A percentile compares a stretch with the other conserved stretches of the same genome.
Evolutionary conservation across 2,888 invertebrate genomes (phyloP).

Genomic region (Hyles lineata): DNA sequence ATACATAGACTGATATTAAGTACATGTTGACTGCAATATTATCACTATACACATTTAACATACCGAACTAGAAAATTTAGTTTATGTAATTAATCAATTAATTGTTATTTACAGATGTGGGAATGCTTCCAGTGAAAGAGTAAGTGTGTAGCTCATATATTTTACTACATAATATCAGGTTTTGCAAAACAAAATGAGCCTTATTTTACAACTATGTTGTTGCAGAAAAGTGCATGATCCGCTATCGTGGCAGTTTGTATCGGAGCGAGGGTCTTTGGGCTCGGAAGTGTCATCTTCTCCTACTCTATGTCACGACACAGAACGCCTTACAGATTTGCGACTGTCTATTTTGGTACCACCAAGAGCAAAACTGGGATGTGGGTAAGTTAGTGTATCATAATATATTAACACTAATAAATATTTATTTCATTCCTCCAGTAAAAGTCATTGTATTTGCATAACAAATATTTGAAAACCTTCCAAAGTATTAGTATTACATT

Average conservation of each 20-base stretch:
- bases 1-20: too few relatives aligned
- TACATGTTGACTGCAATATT: too few relatives aligned
- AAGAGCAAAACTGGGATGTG: constrained; percentile 93
- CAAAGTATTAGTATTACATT: too few relatives aligned
- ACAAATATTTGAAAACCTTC: too few relatives aligned
- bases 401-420: too few relatives aligned
- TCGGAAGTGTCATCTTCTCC: constrained; percentile 82
- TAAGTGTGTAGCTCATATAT: constrained; percentile 83
- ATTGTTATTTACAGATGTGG: constrained; percentile 90
- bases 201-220: constrained; percentile 15
- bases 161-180: neutral
- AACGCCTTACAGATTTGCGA: constrained; percentile 87
- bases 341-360: constrained; percentile 93
- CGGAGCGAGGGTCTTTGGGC: constrained; percentile 82
- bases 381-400: constrained; percentile 78
- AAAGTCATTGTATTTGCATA: too few relatives aligned
- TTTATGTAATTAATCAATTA: too few relatives aligned
- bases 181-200: neutral
- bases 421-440: too few relatives aligned
- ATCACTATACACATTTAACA: too few relatives aligned
- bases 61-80: too few relatives aligned
- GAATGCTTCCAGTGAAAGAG: constrained; percentile 97
- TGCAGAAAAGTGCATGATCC: constrained; percentile 89
- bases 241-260: constrained; percentile 93
- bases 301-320: constrained; percentile 76